Percentiles rank a stretch among this genome's conserved stretches.
Evolutionary conservation across 2,888 invertebrate species (phyloP).

Genomic region (Melinaea menophilus): DNA sequence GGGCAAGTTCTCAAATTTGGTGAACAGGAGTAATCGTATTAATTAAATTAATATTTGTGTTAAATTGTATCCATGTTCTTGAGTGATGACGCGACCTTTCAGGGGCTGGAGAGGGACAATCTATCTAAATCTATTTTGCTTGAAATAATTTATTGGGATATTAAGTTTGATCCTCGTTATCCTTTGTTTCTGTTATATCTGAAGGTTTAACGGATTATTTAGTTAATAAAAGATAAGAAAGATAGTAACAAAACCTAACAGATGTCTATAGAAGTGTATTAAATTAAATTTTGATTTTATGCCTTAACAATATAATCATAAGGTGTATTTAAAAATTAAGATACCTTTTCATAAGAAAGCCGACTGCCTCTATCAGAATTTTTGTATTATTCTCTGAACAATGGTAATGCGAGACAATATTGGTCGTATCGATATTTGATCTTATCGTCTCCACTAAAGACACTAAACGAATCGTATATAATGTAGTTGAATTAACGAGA

Average conservation of each 20-base stretch:
- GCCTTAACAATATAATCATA: too few species aligned
- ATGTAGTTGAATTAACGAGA: conserved; percentile 68
- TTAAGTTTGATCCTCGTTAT: not conserved
- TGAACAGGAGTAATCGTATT: conserved; percentile 69
- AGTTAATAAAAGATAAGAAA: not conserved
- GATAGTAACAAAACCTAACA: not conserved
- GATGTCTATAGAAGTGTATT: not conserved
- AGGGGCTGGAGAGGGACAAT: conserved; percentile 37
- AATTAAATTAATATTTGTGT: conserved; percentile 77
- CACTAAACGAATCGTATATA: conserved; percentile 71
- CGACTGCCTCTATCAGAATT: conserved; percentile 37
- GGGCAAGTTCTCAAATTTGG: conserved; percentile 70
- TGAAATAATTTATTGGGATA: not conserved
- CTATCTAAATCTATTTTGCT: conserved; percentile 4
- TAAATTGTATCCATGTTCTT: conserved; percentile 70
- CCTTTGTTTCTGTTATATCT: not conserved
- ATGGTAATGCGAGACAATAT: conserved; percentile 70
- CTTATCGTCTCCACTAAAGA: conserved; percentile 62
- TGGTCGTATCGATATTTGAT: conserved; percentile 68
- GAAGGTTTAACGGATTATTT: not conserved
- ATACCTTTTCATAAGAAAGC: not conserved
- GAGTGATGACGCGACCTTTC: conserved; percentile 71
- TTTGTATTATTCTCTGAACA: conserved; percentile 53
- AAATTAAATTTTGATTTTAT: too few species aligned
- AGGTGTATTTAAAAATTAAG: too few species aligned